A percentile compares a stretch with the other conserved stretches of the same genome.
Evolutionary conservation across 2,113 vertebrate species (phyloP).

Genomic region (Stictonetta naevosa): DNA sequence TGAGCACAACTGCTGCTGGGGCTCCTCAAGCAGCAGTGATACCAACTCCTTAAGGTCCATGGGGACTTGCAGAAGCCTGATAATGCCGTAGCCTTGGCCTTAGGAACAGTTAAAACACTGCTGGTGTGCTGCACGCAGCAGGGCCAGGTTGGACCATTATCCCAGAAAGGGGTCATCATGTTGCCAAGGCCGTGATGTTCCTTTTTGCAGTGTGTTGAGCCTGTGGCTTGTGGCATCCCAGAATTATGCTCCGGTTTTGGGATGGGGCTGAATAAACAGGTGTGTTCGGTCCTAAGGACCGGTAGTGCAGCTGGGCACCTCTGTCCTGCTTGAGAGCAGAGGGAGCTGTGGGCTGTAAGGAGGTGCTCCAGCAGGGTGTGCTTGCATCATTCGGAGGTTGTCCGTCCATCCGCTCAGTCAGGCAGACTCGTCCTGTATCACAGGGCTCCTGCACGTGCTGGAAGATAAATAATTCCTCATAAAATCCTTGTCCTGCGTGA

Average conservation of each 20-base stretch:
- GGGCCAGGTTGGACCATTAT: neutral
- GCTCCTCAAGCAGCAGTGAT: too few species aligned
- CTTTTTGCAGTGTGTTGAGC: neutral
- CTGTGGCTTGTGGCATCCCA: neutral
- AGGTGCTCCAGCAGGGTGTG: rapidly evolving
- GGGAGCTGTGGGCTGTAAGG: neutral
- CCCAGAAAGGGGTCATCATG: rapidly evolving
- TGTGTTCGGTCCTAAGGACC: neutral
- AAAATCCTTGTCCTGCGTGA: neutral
- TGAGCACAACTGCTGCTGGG: neutral
- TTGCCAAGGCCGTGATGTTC: neutral
- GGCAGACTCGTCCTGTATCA: rapidly evolving
- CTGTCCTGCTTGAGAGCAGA: neutral
- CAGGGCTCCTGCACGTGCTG: rapidly evolving
- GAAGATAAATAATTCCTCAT: neutral
- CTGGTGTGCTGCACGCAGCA: neutral
- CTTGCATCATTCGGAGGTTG: rapidly evolving
- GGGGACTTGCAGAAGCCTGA: neutral
- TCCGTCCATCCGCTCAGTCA: rapidly evolving
- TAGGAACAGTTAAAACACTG: rapidly evolving
- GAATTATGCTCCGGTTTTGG: neutral
- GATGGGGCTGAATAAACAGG: neutral
- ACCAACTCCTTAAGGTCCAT: neutral
- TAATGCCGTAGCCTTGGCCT: too few species aligned
- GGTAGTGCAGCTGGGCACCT: neutral